These are phyloP conservation scores for Anniella stebbinsi DNA, from an alignment of 2,797 vertebrate species.

Conservation along the genomic window DNA sequence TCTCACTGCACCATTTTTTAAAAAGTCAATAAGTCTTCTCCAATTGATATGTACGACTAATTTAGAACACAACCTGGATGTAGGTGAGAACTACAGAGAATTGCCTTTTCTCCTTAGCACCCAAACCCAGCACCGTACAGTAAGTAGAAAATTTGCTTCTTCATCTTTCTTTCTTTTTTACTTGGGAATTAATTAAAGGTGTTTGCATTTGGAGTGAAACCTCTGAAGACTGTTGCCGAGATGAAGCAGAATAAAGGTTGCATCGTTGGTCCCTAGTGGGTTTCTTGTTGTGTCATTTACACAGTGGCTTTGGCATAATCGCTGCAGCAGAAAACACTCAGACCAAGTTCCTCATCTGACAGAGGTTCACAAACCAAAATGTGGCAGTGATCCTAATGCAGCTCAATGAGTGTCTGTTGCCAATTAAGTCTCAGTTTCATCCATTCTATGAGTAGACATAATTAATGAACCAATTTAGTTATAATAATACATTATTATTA, in stretches of 20 bases:
- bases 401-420: slow-evolving; percentile 53
- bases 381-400: slow-evolving; percentile 51
- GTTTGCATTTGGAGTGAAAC: slow-evolving; percentile 77
- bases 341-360: slow-evolving; percentile 50
- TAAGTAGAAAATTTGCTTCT: slow-evolving; percentile 77
- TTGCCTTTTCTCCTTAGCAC: slow-evolving; percentile 60
- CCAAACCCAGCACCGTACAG: slow-evolving; percentile 73
- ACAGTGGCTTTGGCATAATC: slow-evolving; percentile 59
- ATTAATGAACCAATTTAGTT: slow-evolving; percentile 35
- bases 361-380: slow-evolving; percentile 58
- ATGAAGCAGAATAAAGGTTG: slow-evolving; percentile 70
- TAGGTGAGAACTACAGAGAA: slow-evolving; percentile 67
- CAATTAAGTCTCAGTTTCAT: slow-evolving; percentile 39
- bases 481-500: background rate
- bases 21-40: slow-evolving; percentile 69
- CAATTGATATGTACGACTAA: slow-evolving; percentile 69
- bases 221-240: slow-evolving; percentile 74
- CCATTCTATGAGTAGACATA: slow-evolving; percentile 55
- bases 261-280: slow-evolving; percentile 60
- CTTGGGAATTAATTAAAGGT: slow-evolving; percentile 75
- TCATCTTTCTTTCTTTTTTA: slow-evolving; percentile 47
- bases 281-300: slow-evolving; percentile 68
- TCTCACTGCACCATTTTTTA: slow-evolving; percentile 67
- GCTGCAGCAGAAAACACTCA: slow-evolving; percentile 53
- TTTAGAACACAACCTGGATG: slow-evolving; percentile 77